A percentile compares a stretch with the other conserved stretches of the same genome.
Evolutionary conservation across 2,888 invertebrate species (phyloP).

Genomic region (Melieria omissa): DNA sequence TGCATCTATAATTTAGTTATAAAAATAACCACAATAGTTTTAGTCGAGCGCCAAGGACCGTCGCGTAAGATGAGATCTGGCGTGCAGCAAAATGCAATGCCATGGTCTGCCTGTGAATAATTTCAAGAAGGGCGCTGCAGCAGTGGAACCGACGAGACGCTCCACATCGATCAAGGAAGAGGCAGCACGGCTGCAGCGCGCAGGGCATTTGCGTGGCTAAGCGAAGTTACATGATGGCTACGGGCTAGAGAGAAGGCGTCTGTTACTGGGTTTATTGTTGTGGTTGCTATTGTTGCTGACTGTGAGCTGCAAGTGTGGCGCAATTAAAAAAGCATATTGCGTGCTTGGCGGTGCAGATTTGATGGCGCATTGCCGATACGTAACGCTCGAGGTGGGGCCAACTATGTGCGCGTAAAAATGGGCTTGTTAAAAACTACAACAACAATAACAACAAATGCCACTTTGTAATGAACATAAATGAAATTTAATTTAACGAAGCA

Average conservation of each 20-base stretch:
- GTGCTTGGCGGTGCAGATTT: not conserved
- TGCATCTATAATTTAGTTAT: conserved; percentile 64
- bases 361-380: no score
- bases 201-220: conserved; percentile 32
- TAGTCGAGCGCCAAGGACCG: conserved; percentile 39
- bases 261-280: conserved; percentile 12
- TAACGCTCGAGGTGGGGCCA: no score
- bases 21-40: conserved; percentile 60
- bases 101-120: conserved; percentile 21
- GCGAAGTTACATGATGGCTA: conserved; percentile 28
- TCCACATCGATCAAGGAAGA: not conserved
- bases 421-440: no score
- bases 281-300: not conserved
- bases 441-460: no score
- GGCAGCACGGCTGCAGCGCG: not conserved
- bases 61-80: conserved; percentile 55
- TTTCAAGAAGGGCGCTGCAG: conserved; percentile 16
- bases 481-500: no score
- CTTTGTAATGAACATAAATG: no score
- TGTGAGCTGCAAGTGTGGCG: conserved; percentile 16
- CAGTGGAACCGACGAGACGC: conserved; percentile 21
- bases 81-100: conserved; percentile 32
- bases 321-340: conserved; percentile 45
- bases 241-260: conserved; percentile 30
- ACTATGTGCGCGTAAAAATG: no score